phyloP scores from a whole-genome alignment of 2,888 invertebrate genomes.

The Chaetoderma sp. region DNA sequence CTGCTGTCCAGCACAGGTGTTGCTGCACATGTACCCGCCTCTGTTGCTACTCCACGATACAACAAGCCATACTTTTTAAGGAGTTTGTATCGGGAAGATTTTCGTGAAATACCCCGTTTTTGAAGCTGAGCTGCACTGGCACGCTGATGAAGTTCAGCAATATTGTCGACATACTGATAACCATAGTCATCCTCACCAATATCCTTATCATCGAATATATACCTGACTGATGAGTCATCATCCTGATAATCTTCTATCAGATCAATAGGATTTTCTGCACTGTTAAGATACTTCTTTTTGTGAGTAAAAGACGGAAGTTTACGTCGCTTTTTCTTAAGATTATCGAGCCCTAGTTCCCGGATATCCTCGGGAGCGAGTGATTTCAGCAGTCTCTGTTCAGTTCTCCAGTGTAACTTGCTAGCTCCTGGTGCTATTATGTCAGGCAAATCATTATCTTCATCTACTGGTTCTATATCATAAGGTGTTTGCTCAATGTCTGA shows the following conservation, averaged over 20 bases:
- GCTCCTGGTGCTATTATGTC: slow-evolving; percentile 12
- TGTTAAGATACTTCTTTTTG: slow-evolving; percentile 25
- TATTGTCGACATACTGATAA: slow-evolving; percentile 27
- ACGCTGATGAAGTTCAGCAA: slow-evolving; percentile 2
- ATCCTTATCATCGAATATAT: slow-evolving; percentile 13
- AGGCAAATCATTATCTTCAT: not conserved
- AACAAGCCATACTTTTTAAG: slow-evolving; percentile 4
- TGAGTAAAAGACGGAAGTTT: slow-evolving; percentile 41
- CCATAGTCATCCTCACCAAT: slow-evolving; percentile 26
- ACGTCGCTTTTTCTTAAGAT: slow-evolving; percentile 49
- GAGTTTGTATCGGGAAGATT: no score
- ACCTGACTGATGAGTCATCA: not conserved
- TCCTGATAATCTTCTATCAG: no score
- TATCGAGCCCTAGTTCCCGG: slow-evolving; percentile 45
- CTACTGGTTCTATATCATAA: not conserved
- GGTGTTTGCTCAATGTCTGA: not conserved
- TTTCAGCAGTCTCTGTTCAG: slow-evolving; percentile 48
- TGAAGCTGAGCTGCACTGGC: not conserved
- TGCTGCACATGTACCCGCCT: not conserved
- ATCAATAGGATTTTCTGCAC: not conserved
- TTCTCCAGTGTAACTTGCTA: slow-evolving; percentile 48
- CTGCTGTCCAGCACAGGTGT: not conserved
- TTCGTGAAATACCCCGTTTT: not conserved
- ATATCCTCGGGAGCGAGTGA: slow-evolving; percentile 47
- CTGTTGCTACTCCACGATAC: slow-evolving; percentile 1